Conservation (phyloP, 1,140 invertebrate genomes). For the Chrysopa pallens region DNA sequence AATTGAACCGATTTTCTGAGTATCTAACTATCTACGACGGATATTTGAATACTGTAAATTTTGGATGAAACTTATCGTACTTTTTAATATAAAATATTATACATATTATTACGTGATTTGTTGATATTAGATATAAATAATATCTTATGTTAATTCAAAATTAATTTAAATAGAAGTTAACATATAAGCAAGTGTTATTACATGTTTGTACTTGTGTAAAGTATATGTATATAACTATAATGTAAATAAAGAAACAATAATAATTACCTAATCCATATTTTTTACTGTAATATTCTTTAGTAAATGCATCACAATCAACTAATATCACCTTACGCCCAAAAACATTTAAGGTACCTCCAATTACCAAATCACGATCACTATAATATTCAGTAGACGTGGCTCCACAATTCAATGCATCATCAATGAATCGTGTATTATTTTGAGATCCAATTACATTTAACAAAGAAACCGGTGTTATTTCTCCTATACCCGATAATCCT, state of each 20-base stretch:
- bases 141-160: no score
- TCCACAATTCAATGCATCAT: conserved; percentile 34
- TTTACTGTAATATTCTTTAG: conserved; percentile 68
- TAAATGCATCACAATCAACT: conserved; percentile 72
- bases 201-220: no score
- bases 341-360: conserved; percentile 61
- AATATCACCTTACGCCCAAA: conserved; percentile 65
- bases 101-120: no score
- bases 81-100: no score
- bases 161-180: no score
- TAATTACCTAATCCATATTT: conserved; percentile 13
- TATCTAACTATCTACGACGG: no score
- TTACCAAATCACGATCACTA: conserved; percentile 52
- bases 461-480: conserved; percentile 34
- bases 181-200: no score
- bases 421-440: conserved; percentile 27
- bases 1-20: no score
- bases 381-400: conserved; percentile 36
- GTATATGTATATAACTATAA: not conserved
- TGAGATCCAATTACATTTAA: conserved; percentile 48
- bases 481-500: conserved; percentile 36
- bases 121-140: no score
- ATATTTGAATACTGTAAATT: no score
- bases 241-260: not conserved
- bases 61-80: no score